Base-by-base conservation (phyloP, 2,888 invertebrate species). In the Acleris holmiana region DNA sequence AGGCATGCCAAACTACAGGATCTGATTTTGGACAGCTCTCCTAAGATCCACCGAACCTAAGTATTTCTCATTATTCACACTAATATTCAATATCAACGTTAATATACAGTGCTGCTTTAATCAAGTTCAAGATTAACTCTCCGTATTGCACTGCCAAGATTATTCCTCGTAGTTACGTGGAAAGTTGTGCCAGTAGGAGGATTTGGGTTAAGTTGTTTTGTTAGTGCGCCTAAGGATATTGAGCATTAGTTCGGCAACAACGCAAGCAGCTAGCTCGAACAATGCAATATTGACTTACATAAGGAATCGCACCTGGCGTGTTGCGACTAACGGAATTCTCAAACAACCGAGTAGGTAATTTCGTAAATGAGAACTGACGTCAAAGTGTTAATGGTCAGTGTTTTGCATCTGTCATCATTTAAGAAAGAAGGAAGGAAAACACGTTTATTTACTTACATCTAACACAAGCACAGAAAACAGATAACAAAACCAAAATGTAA, bases 131-230 rank as follows among this genome's bases (percentile, higher is more conserved):
- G 15, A 62, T 49, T 48, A 61, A 61, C 61, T 55, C 23, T 55
- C 46, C 40, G 55, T 53, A 19, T 18, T 47, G 47, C 54, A 47
- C 17, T 40, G 40, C 48, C 49, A 50, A 50, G 21, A 49, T 17
- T 55, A 54, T 25, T 47, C 47, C 53, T 35, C 35, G 18, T 51
- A 19, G 41, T 21, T 56, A 49, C 41, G 19, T 41, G 61, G 25
- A 55, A 55, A 61, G 47, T 62, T 62, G 56, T 23, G 44, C 56
- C 21, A 50, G 49, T 69, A 72, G 73, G 73, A 72, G 69, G 73
- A 73, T 73, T 75, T 75, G 74, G 75, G 77, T 77, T 73, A 72
- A 74, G 76, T 73, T 74, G 75, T 73, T 76, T 73, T 71, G 72
- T 71, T 67, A 61, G 66, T 73, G 73, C 71, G 72, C 73, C 73